Evolutionary conservation across 1,140 invertebrate genomes (phyloP).

Genomic region (Euwallacea fornicatus): DNA sequence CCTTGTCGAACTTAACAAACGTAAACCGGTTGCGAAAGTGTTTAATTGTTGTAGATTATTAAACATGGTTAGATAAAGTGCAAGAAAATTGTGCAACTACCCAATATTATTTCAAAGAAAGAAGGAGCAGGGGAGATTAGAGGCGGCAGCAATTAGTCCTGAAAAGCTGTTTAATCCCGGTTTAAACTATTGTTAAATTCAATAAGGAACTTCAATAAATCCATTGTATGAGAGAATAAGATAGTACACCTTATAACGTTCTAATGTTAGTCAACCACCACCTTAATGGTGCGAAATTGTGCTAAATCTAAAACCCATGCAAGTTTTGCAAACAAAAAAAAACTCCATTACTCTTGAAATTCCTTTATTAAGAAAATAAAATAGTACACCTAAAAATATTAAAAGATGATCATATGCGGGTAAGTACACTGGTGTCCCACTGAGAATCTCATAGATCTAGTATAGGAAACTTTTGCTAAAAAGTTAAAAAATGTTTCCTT

Average conservation of each 20-base stretch:
- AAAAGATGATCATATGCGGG: background rate
- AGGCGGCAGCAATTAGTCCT: background rate
- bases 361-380: conserved; percentile 13
- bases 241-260: conserved; percentile 31
- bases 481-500: no score
- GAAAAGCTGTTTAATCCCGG: background rate
- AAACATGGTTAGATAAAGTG: background rate
- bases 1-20: conserved; percentile 35
- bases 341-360: background rate
- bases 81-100: background rate
- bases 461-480: no score
- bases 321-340: background rate
- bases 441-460: no score
- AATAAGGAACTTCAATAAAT: conserved; percentile 25
- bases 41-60: conserved; percentile 8
- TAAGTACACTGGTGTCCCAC: no score
- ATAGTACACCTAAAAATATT: conserved; percentile 7
- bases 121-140: background rate
- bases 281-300: background rate
- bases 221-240: conserved; percentile 23
- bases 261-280: background rate
- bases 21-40: conserved; percentile 24
- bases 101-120: no score
- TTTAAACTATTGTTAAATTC: conserved; percentile 34
- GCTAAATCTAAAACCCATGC: background rate